Percentiles rank a stretch among this genome's conserved stretches.
Evolutionary conservation across 2,113 vertebrate genomes (phyloP).

Genomic region (Takifugu bimaculatus): DNA sequence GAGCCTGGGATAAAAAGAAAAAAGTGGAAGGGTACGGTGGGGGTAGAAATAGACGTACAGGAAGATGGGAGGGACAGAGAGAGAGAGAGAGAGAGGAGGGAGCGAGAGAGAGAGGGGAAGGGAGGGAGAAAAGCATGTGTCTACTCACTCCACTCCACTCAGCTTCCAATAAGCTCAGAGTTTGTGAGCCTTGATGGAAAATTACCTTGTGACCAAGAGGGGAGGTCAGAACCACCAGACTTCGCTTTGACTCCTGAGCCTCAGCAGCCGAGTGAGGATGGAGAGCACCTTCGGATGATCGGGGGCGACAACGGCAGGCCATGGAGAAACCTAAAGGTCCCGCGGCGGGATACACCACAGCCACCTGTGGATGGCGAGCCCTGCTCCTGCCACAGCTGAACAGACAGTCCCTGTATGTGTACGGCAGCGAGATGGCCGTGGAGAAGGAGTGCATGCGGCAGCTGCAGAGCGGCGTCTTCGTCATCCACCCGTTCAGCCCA

Average conservation of each 20-base stretch:
- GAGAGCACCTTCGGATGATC: constrained; percentile 38
- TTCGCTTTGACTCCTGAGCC: constrained; percentile 29
- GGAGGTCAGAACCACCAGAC: constrained; percentile 37
- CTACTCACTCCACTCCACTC: constrained; percentile 42
- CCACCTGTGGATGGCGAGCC: constrained; percentile 68
- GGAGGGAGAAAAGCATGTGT: constrained; percentile 49
- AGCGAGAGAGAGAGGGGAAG: constrained; percentile 35
- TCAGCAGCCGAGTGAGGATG: constrained; percentile 48
- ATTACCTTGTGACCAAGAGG: constrained; percentile 56
- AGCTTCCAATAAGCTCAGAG: constrained; percentile 49
- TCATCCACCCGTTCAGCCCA: constrained; percentile 78
- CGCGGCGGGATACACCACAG: constrained; percentile 32
- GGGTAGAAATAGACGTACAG: constrained; percentile 52
- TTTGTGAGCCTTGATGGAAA: constrained; percentile 59
- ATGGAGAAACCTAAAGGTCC: constrained; percentile 66
- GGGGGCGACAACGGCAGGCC: constrained; percentile 25
- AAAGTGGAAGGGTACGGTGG: constrained; percentile 39
- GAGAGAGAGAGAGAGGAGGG: constrained; percentile 28
- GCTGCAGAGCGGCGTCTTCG: constrained; percentile 67
- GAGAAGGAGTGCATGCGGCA: constrained; percentile 72
- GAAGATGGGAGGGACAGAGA: constrained; percentile 1
- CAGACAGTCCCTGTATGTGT: constrained; percentile 74
- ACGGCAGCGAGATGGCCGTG: constrained; percentile 77
- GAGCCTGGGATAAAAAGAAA: constrained; percentile 65
- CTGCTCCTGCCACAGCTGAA: constrained; percentile 74